These are phyloP conservation scores for Melanotaenia boesemani DNA, from an alignment of 2,797 vertebrate species.

Conservation along the genomic window DNA sequence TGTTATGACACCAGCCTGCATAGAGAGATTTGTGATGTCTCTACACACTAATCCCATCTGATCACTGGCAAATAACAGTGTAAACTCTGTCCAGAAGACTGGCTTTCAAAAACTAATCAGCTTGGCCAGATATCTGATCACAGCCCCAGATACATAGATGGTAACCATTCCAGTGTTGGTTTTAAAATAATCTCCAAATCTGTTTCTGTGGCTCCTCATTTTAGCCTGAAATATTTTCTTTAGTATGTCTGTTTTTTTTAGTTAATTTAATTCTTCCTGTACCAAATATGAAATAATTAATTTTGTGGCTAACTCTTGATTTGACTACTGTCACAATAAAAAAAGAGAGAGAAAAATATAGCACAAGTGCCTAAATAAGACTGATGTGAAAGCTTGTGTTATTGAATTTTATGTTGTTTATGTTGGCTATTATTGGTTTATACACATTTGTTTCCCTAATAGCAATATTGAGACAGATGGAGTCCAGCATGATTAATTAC, in stretches of 20 bases:
- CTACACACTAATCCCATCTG: background rate
- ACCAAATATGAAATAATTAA: background rate
- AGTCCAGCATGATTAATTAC: slow-evolving; percentile 59
- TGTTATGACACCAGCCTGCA: background rate
- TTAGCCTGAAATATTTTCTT: background rate
- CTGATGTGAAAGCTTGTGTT: slow-evolving; percentile 41
- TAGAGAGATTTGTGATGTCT: background rate
- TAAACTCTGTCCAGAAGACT: background rate
- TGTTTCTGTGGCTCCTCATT: background rate
- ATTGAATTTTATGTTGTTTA: slow-evolving; percentile 57
- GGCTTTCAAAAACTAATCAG: background rate
- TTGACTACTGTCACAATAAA: background rate
- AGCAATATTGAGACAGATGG: slow-evolving; percentile 50
- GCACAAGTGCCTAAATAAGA: slow-evolving; percentile 20
- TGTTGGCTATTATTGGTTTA: slow-evolving; percentile 56
- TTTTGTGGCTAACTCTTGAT: too few relatives aligned
- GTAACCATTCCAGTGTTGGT: background rate
- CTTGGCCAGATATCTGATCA: background rate
- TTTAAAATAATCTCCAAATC: background rate
- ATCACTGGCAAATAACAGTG: background rate
- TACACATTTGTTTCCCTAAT: slow-evolving; percentile 65
- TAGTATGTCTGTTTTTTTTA: background rate
- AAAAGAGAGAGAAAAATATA: background rate
- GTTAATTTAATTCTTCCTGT: background rate
- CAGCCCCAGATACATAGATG: background rate